Evolutionary conservation across 2,797 vertebrate species (phyloP).

Genomic region (Tenualosa ilisha): DNA sequence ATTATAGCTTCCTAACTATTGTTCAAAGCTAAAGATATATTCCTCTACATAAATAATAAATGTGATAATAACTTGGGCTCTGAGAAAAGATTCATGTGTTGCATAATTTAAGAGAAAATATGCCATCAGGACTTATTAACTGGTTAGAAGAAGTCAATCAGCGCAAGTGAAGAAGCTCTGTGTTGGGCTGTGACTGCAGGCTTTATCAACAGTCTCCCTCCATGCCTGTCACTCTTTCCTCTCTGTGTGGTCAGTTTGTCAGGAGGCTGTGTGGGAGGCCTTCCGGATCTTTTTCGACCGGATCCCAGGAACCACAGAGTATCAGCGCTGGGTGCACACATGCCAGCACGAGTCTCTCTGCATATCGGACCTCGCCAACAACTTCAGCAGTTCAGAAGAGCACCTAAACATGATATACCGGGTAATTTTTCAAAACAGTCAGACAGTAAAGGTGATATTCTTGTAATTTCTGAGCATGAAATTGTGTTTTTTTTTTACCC

Average conservation of each 20-base stretch:
- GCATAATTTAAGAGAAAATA: neutral
- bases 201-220: neutral
- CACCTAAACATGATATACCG: constrained; percentile 80
- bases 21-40: neutral
- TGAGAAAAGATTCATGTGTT: neutral
- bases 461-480: neutral
- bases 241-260: constrained; percentile 79
- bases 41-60: neutral
- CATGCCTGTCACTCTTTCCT: neutral
- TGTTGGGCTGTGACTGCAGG: neutral
- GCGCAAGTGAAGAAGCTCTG: neutral
- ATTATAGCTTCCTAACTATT: neutral
- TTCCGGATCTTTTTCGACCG: constrained; percentile 90
- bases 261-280: constrained; percentile 94
- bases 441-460: neutral
- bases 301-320: constrained; percentile 86
- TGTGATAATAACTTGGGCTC: neutral
- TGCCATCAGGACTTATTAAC: neutral
- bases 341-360: constrained; percentile 88
- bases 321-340: constrained; percentile 85
- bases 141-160: neutral
- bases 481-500: neutral
- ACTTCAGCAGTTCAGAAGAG: constrained; percentile 90
- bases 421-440: constrained; percentile 66
- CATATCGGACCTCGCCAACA: constrained; percentile 86